phyloP scores from a whole-genome alignment of 1,140 invertebrate species.

The Aphelinus atriplicis region DNA sequence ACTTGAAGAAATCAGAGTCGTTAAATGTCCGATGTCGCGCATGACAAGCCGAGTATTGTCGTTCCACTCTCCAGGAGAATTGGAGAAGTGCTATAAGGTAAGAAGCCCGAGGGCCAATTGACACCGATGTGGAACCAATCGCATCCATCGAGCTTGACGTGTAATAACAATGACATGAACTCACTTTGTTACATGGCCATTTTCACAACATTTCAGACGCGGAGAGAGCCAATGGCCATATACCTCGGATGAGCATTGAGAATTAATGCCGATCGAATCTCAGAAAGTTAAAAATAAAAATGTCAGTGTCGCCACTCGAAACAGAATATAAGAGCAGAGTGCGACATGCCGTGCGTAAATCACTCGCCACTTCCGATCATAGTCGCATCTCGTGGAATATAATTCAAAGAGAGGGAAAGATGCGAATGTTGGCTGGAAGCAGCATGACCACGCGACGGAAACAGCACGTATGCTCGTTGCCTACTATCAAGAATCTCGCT shows the following conservation, averaged over 20 bases:
- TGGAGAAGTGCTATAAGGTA: neutral
- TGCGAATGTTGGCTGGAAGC: conserved; percentile 49
- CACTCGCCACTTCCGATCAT: conserved; percentile 40
- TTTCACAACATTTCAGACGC: no score
- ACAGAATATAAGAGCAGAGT: neutral
- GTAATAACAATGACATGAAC: no score
- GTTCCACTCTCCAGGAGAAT: neutral
- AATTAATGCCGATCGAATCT: no score
- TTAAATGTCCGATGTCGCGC: conserved; percentile 18
- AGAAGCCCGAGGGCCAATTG: neutral
- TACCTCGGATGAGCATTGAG: no score
- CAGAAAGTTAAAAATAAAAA: no score
- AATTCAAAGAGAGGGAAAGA: conserved; percentile 10
- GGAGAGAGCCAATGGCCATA: no score
- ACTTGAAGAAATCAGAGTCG: conserved; percentile 27
- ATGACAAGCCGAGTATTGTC: neutral
- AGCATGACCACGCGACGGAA: conserved; percentile 48
- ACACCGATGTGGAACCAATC: neutral
- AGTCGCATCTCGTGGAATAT: conserved; percentile 46
- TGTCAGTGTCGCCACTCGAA: no score
- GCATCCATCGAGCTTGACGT: no score
- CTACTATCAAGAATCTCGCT: neutral
- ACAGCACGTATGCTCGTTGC: conserved; percentile 47
- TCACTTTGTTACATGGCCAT: no score
- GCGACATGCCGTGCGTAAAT: conserved; percentile 32